Base-by-base conservation (phyloP, 1,140 invertebrate species). In the Aethina tumida region DNA sequence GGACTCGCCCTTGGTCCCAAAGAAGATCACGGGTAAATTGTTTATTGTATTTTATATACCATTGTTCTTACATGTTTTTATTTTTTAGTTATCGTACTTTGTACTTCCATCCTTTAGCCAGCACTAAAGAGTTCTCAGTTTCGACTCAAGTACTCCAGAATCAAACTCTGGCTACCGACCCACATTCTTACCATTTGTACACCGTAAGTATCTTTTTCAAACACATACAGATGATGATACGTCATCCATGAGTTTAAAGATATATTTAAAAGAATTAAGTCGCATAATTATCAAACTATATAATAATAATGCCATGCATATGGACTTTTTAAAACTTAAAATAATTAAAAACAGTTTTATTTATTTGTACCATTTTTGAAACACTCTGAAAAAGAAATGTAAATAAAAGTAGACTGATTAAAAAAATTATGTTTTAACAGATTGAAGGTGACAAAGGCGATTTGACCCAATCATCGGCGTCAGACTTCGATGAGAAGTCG, bases 51-150 rank as follows among this genome's bases (percentile, higher is more conserved):
- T 28, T n/a, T n/a, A 4, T 16, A 8, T 21, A 15, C 8, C 3
- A n/a, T n/a, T 14, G 17, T 22, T 22, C 5, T 14, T 22, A 19
- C 12, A 39, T 22, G 21, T 35, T 8, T 25, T 29, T 31, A 30
- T 29, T 34, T 52, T 37, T 5, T 25, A 65, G 65, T 20, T 72
- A 62, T 35, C 73, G 74, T 35, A 75, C 72, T n/a, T 65, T 81
- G 22, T 84, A 81, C 52, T 85, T 84, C 72, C 81, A 85, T 58
- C 68, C 81, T 0, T 64, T 84, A 61, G 74, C 78, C 2, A 78
- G 79, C 28, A 79, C 78, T 12, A 80, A 79, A 16, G 79, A 84
- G 56, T 84, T 81, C 49, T 73, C 73, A 18, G 81, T 84, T 4
- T 73, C 76, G 7, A 81, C 77, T 7, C 66, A 67, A 32, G 63